A percentile compares a stretch with the other conserved stretches of the same genome.
phyloP scores from a whole-genome alignment of 2,113 vertebrate genomes.

The Corydoras maculifer region DNA sequence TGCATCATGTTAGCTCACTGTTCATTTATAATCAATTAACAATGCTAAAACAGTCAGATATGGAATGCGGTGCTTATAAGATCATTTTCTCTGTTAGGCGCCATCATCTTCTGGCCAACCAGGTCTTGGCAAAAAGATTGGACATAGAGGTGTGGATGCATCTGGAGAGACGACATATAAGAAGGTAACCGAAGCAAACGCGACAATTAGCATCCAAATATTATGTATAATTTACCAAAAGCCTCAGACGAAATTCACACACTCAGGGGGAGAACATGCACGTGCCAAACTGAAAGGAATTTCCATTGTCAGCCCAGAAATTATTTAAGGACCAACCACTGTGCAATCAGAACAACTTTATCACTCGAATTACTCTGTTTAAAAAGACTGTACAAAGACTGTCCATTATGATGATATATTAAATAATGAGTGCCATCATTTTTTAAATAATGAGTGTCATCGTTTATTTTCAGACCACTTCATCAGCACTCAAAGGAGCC shows the following conservation, averaged over 20 bases:
- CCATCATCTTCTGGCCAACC: conserved; percentile 60
- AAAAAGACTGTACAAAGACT: neutral
- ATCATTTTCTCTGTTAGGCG: conserved; percentile 50
- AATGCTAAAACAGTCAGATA: no score
- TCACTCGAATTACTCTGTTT: neutral
- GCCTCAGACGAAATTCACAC: no score
- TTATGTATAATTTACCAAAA: no score
- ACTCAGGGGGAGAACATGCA: no score
- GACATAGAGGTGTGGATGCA: conserved; percentile 78
- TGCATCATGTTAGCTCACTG: neutral
- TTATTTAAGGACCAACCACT: no score
- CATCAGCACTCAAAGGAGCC: conserved; percentile 93
- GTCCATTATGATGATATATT: neutral
- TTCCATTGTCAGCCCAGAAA: no score
- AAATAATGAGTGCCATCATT: neutral
- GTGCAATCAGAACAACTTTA: no score
- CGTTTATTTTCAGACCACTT: conserved; percentile 78
- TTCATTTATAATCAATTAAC: neutral
- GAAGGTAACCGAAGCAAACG: conserved; percentile 61
- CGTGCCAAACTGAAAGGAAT: no score
- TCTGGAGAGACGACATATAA: conserved; percentile 86
- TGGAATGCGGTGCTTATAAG: neutral
- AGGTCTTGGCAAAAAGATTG: conserved; percentile 72
- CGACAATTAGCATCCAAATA: no score
- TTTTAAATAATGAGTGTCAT: neutral